Base-by-base conservation (phyloP, 1,140 invertebrate species). In the Trichoplusia ni region DNA sequence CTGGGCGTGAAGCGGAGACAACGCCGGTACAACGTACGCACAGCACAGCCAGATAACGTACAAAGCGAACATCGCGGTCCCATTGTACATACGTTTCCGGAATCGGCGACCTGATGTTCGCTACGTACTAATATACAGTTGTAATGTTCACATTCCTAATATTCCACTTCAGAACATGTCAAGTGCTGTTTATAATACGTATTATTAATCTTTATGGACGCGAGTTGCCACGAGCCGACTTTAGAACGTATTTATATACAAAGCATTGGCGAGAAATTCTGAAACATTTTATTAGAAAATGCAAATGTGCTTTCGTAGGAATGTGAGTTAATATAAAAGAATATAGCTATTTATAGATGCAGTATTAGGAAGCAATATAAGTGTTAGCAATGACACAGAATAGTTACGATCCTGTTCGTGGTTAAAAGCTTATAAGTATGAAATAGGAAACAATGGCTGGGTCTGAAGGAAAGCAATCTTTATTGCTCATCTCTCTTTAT, bases 401-500 rank as follows among this genome's bases (percentile, higher is more conserved):
- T 54, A 38, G 21, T 38, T 40, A 37, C 31, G 61, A 62, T 64
- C 42, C 59, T 59, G 77, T 47, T 75, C 64, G 73, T 73, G 69
- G 77, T 78, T 77, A 71, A 69, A 67, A 65, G 27, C 37, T 13
- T 58, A 31, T 23, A 42, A 44, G 21, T 44, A 85, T 78, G 74
- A 83, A 79, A 79, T 72, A 67, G 69, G 66, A 79, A 84, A 87
- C 84, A 87, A 82, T 84, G 51, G 61, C 37, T 38, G 25, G 27
- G 44, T 14, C 33, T 64, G 53, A 71, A 77, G 68, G 73, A 75
- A 76, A 72, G 51, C 74, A 81, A 86, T 88, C 81, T 86, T 84
- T 84, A 84, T 80, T 86, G 77, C 74, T 69, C 70, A 86, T 85
- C 80, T 79, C 63, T 69, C 64, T 81, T 77, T 76, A 81, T 75